phyloP scores from a whole-genome alignment of 2,888 invertebrate species.

The Lasioglossum zephyrum region DNA sequence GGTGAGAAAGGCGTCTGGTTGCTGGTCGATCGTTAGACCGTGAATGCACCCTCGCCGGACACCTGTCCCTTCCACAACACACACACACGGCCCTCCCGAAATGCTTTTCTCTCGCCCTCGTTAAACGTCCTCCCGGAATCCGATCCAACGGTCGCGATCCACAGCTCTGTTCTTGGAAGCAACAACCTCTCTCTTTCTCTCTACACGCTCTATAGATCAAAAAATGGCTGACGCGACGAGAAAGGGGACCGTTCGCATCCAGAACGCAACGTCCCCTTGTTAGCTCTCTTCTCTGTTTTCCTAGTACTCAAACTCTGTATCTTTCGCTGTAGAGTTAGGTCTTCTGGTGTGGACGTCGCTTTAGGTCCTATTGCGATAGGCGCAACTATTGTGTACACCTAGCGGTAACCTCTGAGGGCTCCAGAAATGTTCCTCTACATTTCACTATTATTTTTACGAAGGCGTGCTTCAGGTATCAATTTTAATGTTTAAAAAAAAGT shows the following conservation, averaged over 20 bases:
- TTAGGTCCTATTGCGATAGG: not conserved
- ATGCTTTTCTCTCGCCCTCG: constrained; percentile 47
- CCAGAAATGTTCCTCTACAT: not conserved
- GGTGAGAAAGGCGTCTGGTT: constrained; percentile 60
- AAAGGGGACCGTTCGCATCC: not conserved
- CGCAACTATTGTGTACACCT: not conserved
- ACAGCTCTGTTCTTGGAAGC: not conserved
- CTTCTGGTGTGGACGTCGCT: not conserved
- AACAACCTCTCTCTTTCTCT: not conserved
- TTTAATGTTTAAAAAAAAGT: no score
- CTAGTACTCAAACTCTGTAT: not conserved
- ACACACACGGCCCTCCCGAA: constrained; percentile 59
- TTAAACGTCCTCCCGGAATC: constrained; percentile 38
- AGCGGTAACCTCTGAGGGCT: not conserved
- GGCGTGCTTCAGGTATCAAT: no score
- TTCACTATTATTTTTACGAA: not conserved
- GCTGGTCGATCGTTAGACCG: constrained; percentile 69
- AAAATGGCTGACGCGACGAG: not conserved
- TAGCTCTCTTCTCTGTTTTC: not conserved
- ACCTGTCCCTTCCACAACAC: constrained; percentile 71
- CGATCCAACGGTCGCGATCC: constrained; percentile 55
- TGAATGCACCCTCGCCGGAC: constrained; percentile 74
- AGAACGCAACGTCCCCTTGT: not conserved
- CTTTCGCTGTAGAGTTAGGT: not conserved
- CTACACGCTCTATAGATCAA: not conserved